Evolutionary conservation across 2,113 vertebrate genomes (phyloP), one percentile per base, ranked within the genome.

Genomic region (Notarius lentiginosus): DNA sequence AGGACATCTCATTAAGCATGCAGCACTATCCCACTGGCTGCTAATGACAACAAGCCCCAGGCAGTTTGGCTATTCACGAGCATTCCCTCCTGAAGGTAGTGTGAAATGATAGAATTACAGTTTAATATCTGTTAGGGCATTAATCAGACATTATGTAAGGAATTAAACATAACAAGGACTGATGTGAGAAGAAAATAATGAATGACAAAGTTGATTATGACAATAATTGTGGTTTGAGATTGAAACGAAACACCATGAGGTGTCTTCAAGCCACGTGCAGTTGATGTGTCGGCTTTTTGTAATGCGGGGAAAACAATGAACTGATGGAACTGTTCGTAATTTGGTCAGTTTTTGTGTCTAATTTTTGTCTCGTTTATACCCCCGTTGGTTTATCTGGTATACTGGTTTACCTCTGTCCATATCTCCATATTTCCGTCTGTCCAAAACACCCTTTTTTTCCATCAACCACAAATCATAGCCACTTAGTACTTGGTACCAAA

Each of bases 1-100:
- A 83, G 88, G 84, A 91, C 91, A 85, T 91, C 84, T 66, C 83
- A 89, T 92, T 91, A 88, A 88, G 84, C 87, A 83, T 90, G 80
- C 85, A 84, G 86, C 84, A 58, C 84, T 84, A 81, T 85, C 90
- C 84, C 90, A 90, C 91, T 82, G 90, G 86, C 79, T 47, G 91
- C 90, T 93, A 91, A 91, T 89, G 91, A 92, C 83, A 85, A 88
- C 77, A 75, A 84, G 83, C 58, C 7, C 75, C 82, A 17, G 82
- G 87, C 82, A 79, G 81, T 83, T 81, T 61, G 56, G 7, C 11
- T 7, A 56, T 79, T 14, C 51, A 8, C 47, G 47, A 58, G 68
- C 27, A 15, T 66, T 11, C 70, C 18, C 70, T 5, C 1, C 22
- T 18, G 72, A 27, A 49, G 61, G 56, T 49, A 27, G 56, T 49